Evolutionary conservation across 2,888 invertebrate species (phyloP).

Genomic region (Callyntrura sp.): DNA sequence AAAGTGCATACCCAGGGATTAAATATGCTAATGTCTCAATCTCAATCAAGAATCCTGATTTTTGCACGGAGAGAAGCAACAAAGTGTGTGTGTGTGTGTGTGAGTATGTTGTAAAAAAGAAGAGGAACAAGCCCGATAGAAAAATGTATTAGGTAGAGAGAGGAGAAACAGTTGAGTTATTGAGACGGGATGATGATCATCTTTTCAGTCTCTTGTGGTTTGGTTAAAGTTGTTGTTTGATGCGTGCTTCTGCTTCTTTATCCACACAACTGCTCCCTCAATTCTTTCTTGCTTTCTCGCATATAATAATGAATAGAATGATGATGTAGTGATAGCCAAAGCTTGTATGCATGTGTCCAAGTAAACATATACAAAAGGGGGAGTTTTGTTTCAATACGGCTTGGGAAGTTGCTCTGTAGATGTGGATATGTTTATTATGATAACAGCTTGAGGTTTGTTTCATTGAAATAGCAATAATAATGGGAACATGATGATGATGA

Average conservation of each 20-base stretch:
- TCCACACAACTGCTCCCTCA: not conserved
- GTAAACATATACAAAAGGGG: constrained; percentile 40
- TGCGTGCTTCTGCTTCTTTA: constrained; percentile 19
- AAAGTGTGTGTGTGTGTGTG: too few relatives aligned
- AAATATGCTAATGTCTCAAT: constrained; percentile 81
- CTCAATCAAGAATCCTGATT: constrained; percentile 80
- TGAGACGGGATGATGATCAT: constrained; percentile 48
- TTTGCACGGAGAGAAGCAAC: constrained; percentile 66
- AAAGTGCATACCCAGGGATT: constrained; percentile 72
- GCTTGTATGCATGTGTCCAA: constrained; percentile 37
- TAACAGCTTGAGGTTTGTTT: constrained; percentile 76
- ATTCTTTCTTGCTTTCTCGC: constrained; percentile 3
- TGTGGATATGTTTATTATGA: constrained; percentile 76
- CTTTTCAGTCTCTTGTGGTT: constrained; percentile 67
- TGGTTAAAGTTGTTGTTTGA: constrained; percentile 59
- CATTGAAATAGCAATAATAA: constrained; percentile 70
- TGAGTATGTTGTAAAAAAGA: not conserved
- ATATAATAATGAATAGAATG: constrained; percentile 17
- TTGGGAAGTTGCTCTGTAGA: constrained; percentile 68
- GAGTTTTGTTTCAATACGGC: constrained; percentile 58
- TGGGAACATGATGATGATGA: constrained; percentile 74
- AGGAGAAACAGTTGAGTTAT: constrained; percentile 37
- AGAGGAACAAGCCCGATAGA: constrained; percentile 35
- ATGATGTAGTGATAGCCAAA: constrained; percentile 23
- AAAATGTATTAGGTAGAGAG: constrained; percentile 43